Percentiles rank a stretch among this genome's conserved stretches.
These are phyloP conservation scores for Amphilophus citrinellus DNA, from an alignment of 2,113 vertebrate genomes.

Conservation along the genomic window DNA sequence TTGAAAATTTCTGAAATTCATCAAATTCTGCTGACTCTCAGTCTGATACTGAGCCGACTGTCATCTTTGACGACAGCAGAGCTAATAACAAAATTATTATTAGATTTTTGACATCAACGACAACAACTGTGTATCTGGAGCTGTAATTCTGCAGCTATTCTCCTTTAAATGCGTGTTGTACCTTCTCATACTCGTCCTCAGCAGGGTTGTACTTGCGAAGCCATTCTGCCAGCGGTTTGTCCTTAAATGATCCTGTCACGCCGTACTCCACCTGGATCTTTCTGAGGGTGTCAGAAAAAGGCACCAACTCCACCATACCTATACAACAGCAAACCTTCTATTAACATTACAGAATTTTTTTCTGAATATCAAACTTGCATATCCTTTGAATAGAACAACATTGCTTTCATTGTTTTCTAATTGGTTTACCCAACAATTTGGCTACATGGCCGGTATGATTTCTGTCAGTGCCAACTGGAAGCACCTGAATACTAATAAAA, in stretches of 20 bases:
- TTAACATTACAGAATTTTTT: background rate
- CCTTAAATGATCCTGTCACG: constrained; percentile 97
- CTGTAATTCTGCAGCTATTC: too few species aligned
- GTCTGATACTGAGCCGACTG: too few species aligned
- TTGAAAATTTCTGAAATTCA: too few species aligned
- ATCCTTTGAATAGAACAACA: too few species aligned
- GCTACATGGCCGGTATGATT: background rate
- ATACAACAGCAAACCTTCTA: background rate
- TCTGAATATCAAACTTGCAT: too few species aligned
- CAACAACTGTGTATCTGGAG: too few species aligned
- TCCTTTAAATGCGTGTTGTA: constrained; percentile 42
- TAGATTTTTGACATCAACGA: too few species aligned
- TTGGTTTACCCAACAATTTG: background rate
- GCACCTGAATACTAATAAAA: too few species aligned
- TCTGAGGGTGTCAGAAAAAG: constrained; percentile 95
- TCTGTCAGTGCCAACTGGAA: background rate
- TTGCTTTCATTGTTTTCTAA: too few species aligned
- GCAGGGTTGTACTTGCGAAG: constrained; percentile 97
- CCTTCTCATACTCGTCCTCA: constrained; percentile 99
- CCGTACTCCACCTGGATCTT: constrained; percentile 99
- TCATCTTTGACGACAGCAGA: too few species aligned
- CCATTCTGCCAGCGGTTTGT: constrained; percentile 98
- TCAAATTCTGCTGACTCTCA: too few species aligned
- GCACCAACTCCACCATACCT: constrained; percentile 99
- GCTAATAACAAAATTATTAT: too few species aligned